Percentiles rank a stretch among this genome's conserved stretches.
Evolutionary conservation across 2,888 invertebrate genomes (phyloP).

Genomic region (Terebella lapidaria): DNA sequence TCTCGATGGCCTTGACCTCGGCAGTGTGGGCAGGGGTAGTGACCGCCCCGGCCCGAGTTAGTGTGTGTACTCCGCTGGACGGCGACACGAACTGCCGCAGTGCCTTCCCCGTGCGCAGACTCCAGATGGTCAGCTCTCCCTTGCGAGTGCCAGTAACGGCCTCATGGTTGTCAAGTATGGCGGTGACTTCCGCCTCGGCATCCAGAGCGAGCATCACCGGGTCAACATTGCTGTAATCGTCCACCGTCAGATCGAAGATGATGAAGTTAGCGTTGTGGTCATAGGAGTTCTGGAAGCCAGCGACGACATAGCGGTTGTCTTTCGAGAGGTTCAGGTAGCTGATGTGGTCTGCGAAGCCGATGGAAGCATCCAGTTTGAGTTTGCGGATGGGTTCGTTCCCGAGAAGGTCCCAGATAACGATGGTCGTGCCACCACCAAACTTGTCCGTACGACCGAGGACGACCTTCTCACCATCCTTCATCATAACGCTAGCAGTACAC

Average conservation of each 20-base stretch:
- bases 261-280: slow-evolving; percentile 51
- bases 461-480: slow-evolving; percentile 48
- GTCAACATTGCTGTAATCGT: slow-evolving; percentile 37
- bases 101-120: slow-evolving; percentile 44
- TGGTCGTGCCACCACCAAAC: slow-evolving; percentile 47
- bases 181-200: slow-evolving; percentile 48
- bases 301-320: slow-evolving; percentile 40
- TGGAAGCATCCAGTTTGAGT: slow-evolving; percentile 31
- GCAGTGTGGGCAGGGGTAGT: slow-evolving; percentile 36
- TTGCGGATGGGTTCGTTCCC: slow-evolving; percentile 47
- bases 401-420: slow-evolving; percentile 51
- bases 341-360: slow-evolving; percentile 49
- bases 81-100: slow-evolving; percentile 42
- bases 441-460: slow-evolving; percentile 48
- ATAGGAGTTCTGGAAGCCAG: slow-evolving; percentile 50
- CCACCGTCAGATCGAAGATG: slow-evolving; percentile 47
- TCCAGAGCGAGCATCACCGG: slow-evolving; percentile 47
- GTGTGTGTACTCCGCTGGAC: slow-evolving; percentile 15
- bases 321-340: slow-evolving; percentile 40
- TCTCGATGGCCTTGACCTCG: slow-evolving; percentile 46
- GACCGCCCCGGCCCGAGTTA: slow-evolving; percentile 11
- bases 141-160: slow-evolving; percentile 51
- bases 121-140: slow-evolving; percentile 52
- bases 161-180: slow-evolving; percentile 47
- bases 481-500: slow-evolving; percentile 49